Evolutionary conservation across 2,888 invertebrate species (phyloP).

Genomic region (Agrochola litura): DNA sequence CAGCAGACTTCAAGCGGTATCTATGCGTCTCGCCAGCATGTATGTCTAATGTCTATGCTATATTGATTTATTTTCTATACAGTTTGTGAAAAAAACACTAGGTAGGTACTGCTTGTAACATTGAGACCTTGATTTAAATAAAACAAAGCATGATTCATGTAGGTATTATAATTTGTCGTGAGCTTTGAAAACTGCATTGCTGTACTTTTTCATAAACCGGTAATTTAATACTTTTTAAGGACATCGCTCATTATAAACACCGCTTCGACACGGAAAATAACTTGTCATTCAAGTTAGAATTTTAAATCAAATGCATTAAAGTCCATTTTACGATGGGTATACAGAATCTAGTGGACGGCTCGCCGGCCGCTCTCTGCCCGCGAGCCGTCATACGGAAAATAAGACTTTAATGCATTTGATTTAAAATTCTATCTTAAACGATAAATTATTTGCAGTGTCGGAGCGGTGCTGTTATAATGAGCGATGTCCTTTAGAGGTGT

Average conservation of each 20-base stretch:
- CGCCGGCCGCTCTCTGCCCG: no score
- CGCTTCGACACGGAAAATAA: no score
- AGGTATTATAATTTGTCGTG: background rate
- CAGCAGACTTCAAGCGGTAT: constrained; percentile 19
- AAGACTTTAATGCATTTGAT: no score
- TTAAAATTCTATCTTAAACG: no score
- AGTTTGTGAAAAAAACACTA: background rate
- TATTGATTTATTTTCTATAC: background rate
- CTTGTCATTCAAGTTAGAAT: no score
- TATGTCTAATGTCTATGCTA: background rate
- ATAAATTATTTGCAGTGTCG: no score
- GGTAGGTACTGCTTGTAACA: background rate
- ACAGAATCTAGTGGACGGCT: no score
- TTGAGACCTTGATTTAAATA: background rate
- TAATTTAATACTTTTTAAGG: background rate
- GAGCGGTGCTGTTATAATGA: no score
- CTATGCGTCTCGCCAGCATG: background rate
- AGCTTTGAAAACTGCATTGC: background rate
- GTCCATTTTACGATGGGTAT: no score
- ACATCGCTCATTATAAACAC: no score
- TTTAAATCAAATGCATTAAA: no score
- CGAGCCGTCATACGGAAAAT: no score
- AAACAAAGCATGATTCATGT: background rate
- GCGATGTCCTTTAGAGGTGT: background rate
- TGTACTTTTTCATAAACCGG: background rate